Evolutionary conservation across 2,888 invertebrate species (phyloP), one percentile per base, ranked within the genome.

Genomic region (Deilephila elpenor): DNA sequence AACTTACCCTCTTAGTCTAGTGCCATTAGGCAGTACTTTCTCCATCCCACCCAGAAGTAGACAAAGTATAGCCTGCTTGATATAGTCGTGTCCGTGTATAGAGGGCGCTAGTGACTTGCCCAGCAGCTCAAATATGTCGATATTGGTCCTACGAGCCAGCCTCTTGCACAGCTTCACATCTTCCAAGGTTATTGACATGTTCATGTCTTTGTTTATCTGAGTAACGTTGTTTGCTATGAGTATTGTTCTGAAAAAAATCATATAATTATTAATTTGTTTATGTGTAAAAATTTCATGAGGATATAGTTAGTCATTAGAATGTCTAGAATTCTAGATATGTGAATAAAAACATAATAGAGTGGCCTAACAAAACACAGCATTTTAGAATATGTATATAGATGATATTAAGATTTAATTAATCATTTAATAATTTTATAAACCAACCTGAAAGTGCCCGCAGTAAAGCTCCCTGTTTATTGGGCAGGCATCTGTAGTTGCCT

Each of bases 21-120:
- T 98, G 72, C 99, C 99, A 91, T 99, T 99, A 2, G 97, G 96
- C 76, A 99, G 91, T 59, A 98, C 94, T 92, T 99, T 99, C 93
- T 99, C 99, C 78, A 97, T 97, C 0, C 99, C 99, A 0, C 99
- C 99, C 7, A 99, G 94, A 74, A 99, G 90, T 84, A 99, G 95
- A 86, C 99, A 99, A 37, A 99, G 94, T 76, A 99, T 98, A 0
- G 99, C 99, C 87, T 98, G 98, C 91, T 99, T 99, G 8, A 99
- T 98, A 86, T 97, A 99, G 44, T 98, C 97, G 84, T 99, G 98
- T 0, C 99, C 99, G 83, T 99, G 98, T 86, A 99, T 99, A 0
- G 99, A 99, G 0, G 99, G 99, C 0, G 99, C 99, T 72, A 99
- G 92, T 0, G 99, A 99, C 84, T 97, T 97, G 73, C 98, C 96